phyloP scores from a whole-genome alignment of 2,888 invertebrate genomes.

The Nomada fabriciana region DNA sequence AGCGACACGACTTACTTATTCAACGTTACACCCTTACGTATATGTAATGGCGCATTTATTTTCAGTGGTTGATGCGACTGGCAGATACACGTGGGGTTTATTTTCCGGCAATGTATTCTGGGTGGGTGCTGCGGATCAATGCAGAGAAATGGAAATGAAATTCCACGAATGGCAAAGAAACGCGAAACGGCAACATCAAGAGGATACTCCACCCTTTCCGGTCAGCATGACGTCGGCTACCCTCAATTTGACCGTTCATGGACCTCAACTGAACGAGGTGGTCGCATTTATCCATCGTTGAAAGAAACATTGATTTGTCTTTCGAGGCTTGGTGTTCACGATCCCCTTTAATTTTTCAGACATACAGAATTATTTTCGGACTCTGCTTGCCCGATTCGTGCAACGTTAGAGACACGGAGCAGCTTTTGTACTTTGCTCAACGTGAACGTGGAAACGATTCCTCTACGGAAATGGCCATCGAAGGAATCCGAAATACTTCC shows the following conservation, averaged over 20 bases:
- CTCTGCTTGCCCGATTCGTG: conserved; percentile 86
- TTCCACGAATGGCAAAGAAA: conserved; percentile 49
- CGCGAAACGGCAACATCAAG: conserved; percentile 1
- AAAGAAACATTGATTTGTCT: not conserved
- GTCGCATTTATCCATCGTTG: not conserved
- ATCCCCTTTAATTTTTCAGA: conserved; percentile 8
- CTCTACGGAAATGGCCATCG: conserved; percentile 77
- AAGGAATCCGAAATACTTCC: conserved; percentile 72
- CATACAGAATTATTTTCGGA: conserved; percentile 70
- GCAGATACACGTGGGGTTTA: conserved; percentile 73
- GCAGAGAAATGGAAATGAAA: conserved; percentile 71
- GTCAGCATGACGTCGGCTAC: conserved; percentile 72
- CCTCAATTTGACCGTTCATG: conserved; percentile 64
- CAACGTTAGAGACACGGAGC: conserved; percentile 83
- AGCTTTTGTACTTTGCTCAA: conserved; percentile 85
- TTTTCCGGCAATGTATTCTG: conserved; percentile 74
- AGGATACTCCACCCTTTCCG: conserved; percentile 69
- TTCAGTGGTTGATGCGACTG: conserved; percentile 77
- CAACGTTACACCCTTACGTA: not conserved
- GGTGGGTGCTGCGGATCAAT: conserved; percentile 74
- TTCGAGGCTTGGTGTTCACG: not conserved
- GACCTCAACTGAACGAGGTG: conserved; percentile 67
- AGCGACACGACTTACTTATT: not conserved
- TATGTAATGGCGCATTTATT: not conserved
- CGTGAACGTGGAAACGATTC: conserved; percentile 83